Evolutionary conservation across 2,888 invertebrate genomes (phyloP).

Genomic region (Agrochola macilenta): DNA sequence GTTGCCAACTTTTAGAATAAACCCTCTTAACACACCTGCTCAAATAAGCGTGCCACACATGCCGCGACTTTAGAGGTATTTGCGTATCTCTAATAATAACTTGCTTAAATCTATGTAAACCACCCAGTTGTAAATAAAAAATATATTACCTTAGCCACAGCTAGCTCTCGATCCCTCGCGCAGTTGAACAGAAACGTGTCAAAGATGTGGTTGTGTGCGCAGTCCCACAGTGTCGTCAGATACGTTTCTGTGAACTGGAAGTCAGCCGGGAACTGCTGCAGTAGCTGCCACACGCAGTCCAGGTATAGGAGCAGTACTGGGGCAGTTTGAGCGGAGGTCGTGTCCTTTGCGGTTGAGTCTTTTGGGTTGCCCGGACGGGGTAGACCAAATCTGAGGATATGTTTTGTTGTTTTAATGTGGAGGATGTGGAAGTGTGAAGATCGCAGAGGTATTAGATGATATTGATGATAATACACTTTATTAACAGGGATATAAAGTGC

Average conservation of each 20-base stretch:
- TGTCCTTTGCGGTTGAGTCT: constrained; percentile 76
- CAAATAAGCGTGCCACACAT: neutral
- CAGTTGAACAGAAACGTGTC: constrained; percentile 98
- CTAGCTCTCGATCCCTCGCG: constrained; percentile 93
- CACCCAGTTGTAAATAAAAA: neutral
- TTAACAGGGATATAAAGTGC: neutral
- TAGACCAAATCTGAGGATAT: constrained; percentile 91
- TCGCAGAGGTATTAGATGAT: neutral
- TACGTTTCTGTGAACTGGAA: constrained; percentile 98
- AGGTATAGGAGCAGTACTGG: constrained; percentile 97
- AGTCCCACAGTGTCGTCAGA: constrained; percentile 97
- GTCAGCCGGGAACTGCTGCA: constrained; percentile 96
- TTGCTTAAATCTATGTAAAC: neutral
- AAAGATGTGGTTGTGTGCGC: constrained; percentile 96
- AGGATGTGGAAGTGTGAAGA: neutral
- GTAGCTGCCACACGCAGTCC: constrained; percentile 98
- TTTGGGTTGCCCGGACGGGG: constrained; percentile 91
- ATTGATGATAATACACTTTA: neutral
- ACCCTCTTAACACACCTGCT: neutral
- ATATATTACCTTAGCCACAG: constrained; percentile 87
- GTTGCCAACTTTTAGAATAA: too few relatives aligned
- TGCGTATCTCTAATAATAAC: neutral
- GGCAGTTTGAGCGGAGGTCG: constrained; percentile 88
- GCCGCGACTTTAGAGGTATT: neutral
- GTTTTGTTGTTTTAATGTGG: neutral